phyloP scores from a whole-genome alignment of 2,113 vertebrate genomes.

The Kryptolebias marmoratus region DNA sequence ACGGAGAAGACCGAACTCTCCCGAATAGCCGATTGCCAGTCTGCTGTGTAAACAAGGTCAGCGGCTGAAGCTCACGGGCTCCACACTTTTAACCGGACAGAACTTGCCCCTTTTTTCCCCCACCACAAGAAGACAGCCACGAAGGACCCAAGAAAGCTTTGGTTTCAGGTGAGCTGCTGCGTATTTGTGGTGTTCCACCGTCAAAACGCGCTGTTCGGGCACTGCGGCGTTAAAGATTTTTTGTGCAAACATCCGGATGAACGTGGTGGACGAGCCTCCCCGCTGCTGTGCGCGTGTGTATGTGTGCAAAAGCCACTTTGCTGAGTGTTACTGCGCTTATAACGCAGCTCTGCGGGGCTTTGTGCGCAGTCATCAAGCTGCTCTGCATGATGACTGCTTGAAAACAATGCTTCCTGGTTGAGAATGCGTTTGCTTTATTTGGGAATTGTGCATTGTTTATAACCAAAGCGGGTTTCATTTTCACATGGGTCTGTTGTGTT shows the following conservation, averaged over 20 bases:
- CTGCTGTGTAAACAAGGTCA: conserved; percentile 80
- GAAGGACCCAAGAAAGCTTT: background rate
- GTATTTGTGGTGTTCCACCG: background rate
- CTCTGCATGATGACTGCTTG: conserved; percentile 30
- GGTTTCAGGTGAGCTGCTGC: conserved; percentile 47
- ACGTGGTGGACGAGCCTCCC: background rate
- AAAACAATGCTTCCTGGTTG: background rate
- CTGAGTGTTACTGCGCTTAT: conserved; percentile 41
- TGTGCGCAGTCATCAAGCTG: conserved; percentile 64
- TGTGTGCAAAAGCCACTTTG: too few relatives aligned
- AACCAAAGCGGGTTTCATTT: background rate
- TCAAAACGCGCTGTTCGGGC: background rate
- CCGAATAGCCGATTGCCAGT: conserved; percentile 53
- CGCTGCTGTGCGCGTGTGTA: too few relatives aligned
- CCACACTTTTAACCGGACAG: background rate
- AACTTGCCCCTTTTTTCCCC: too few relatives aligned
- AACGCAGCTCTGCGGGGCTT: conserved; percentile 60
- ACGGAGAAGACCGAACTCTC: conserved; percentile 64
- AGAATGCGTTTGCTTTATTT: background rate
- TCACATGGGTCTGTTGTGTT: background rate
- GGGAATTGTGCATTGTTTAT: background rate
- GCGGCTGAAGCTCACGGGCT: conserved; percentile 63
- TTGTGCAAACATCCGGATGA: background rate
- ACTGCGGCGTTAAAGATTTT: background rate
- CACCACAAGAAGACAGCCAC: conserved; percentile 1